Base-by-base conservation (phyloP, 2,888 invertebrate species). In the Aleiodes leptofemur region DNA sequence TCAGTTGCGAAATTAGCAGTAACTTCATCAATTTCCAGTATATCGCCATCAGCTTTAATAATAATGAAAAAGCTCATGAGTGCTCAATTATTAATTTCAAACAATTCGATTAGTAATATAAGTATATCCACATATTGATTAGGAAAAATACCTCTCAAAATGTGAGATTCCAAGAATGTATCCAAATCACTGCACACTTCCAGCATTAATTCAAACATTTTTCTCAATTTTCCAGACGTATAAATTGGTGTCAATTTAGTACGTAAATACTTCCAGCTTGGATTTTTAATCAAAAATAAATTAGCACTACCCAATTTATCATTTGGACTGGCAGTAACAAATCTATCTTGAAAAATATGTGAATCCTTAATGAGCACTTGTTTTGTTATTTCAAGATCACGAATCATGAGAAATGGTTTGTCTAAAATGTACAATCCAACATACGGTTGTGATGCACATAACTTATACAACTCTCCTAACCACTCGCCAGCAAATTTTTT, bases 281-380 rank as follows among this genome's bases (percentile, higher is more conserved):
- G 88, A 84, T 90, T 90, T 14, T 87, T 89, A 0, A 90, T 81
- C 66, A 90, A 84, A 77, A 91, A 91, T 1, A 91, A 77, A 82
- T 90, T 91, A 11, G 88, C 83, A 0, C 82, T 85, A 5, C 89
- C 91, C 9, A 91, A 68, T 0, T 83, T 76, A 80, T 91, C 91
- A 0, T 79, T 64, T 50, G 87, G 85, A 0, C 86, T 84, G 73
- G 90, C 87, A 3, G 80, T 16, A 0, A 70, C 78, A 76, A 77
- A 84, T 73, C 90, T 87, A 76, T 91, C 88, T 0, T 84, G 76
- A 77, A 91, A 91, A 11, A 84, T 85, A 77, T 88, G 86, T 64
- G 91, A 91, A 74, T 91, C 91, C 66, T 90, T 91, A 3, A 91
- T 87, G 23, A 91, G 73, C 0, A 91, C 78, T 0, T 87, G 84